These are phyloP conservation scores for Coilia nasus DNA, from an alignment of 2,797 vertebrate genomes.

Conservation along the genomic window DNA sequence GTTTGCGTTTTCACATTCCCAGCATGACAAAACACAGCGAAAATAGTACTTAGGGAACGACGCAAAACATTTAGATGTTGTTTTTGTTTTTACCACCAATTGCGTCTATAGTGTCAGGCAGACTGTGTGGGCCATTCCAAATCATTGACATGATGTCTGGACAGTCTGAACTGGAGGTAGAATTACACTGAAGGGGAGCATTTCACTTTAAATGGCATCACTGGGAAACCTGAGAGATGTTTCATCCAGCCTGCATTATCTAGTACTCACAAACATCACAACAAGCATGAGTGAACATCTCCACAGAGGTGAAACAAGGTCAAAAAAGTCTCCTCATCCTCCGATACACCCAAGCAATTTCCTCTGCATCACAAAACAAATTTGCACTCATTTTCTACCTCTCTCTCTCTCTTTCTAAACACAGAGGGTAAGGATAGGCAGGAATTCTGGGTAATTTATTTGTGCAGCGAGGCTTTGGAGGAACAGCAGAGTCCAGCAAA, in stretches of 20 bases:
- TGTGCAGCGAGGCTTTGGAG: slow-evolving; percentile 31
- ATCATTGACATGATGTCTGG: not conserved
- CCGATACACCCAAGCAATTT: slow-evolving; percentile 16
- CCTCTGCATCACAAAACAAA: not conserved
- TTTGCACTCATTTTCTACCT: not conserved
- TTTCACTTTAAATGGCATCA: not conserved
- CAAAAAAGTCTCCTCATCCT: not conserved
- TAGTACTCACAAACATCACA: not conserved
- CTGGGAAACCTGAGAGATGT: not conserved
- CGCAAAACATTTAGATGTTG: no score
- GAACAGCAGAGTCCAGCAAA: slow-evolving; percentile 14
- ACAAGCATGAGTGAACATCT: not conserved
- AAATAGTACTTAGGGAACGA: no score
- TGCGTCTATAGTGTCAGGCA: not conserved
- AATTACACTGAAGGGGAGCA: not conserved
- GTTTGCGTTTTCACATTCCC: no score
- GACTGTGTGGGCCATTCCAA: not conserved
- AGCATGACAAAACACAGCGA: no score
- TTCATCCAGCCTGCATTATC: not conserved
- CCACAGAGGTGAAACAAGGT: slow-evolving; percentile 15
- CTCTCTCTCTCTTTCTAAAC: not conserved
- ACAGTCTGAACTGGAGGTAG: not conserved
- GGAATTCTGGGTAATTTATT: slow-evolving; percentile 7
- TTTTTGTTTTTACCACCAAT: no score
- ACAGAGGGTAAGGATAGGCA: not conserved